phyloP scores from a whole-genome alignment of 1,140 invertebrate genomes.

The Leguminivora glycinivorella region DNA sequence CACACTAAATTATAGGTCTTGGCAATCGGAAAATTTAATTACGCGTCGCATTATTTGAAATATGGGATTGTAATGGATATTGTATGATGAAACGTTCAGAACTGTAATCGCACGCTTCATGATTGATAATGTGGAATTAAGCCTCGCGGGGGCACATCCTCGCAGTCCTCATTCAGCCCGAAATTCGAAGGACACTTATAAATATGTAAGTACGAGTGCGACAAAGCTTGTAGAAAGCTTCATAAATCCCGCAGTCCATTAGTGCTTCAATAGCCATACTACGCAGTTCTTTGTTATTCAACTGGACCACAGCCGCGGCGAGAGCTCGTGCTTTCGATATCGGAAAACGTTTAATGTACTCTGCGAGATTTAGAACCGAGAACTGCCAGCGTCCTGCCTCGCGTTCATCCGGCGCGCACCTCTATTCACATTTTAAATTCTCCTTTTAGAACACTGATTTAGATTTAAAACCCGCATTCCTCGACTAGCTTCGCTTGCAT shows the following conservation, averaged over 20 bases:
- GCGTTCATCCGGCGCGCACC: conserved; percentile 30
- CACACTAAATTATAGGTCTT: neutral
- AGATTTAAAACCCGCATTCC: conserved; percentile 6
- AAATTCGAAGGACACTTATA: conserved; percentile 23
- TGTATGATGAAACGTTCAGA: conserved; percentile 39
- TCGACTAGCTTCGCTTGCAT: neutral
- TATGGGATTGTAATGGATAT: conserved; percentile 12
- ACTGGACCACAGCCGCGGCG: conserved; percentile 54
- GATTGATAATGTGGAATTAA: conserved; percentile 72
- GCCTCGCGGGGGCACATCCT: conserved; percentile 39
- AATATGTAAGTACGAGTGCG: conserved; percentile 22
- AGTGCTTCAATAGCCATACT: conserved; percentile 68
- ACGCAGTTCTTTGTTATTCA: conserved; percentile 72
- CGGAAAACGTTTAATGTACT: conserved; percentile 73
- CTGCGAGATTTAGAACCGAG: conserved; percentile 60
- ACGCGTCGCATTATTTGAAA: neutral
- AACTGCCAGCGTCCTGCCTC: conserved; percentile 34
- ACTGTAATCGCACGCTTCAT: conserved; percentile 59
- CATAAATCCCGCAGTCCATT: conserved; percentile 69
- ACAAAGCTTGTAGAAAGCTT: conserved; percentile 42
- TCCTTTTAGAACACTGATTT: conserved; percentile 29
- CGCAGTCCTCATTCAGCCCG: conserved; percentile 26
- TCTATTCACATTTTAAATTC: conserved; percentile 29
- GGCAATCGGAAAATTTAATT: neutral
- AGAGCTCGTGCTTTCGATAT: conserved; percentile 66